Base-by-base conservation (phyloP, 1,140 invertebrate species). In the Spodoptera frugiperda region DNA sequence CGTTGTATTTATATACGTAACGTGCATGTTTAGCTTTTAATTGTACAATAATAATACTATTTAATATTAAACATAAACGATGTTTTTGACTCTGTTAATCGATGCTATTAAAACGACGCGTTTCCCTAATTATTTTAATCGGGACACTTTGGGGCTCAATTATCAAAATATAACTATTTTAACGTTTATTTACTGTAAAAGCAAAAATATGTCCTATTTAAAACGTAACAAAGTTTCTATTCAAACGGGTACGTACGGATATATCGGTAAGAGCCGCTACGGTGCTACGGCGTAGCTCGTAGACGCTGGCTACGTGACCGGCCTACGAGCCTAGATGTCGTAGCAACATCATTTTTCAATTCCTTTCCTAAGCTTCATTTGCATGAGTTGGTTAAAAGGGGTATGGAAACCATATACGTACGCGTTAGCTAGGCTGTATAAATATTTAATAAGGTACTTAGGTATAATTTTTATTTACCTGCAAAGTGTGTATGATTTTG, bases 271-370 rank as follows among this genome's bases (percentile, higher is more conserved):
- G 61, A 65, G 19, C 12, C 33, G 59, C 70, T 78, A 72, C 76
- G 51, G 51, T n/a, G 59, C 71, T 67, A 19, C 53, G 17, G 19
- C 76, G 76, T 67, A 78, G 75, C 53, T 71, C 65, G 46, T 77
- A 77, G 48, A 44, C 48, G 59, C 17, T 21, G 17, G 83, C 80
- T 84, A 86, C 83, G 82, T 83, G 80, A 44, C 51, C 72, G 53
- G 82, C 74, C 85, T 82, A 83, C 82, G 74, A 17, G 79, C 75
- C 74, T 80, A 78, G 65, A 65, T 21, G 49, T 73, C 71, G 55
- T 61, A 59, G 71, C 44, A 57, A 78, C 73, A 59, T 76, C 73
- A 73, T 82, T 59, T 82, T 82, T 82, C 77, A 82, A 79, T 78
- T 84, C 61, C 11, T 15, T 74, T 12, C 61, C 54, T 63, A 59